Conservation (phyloP, 2,888 invertebrate species). For the Agapostemon virescens region DNA sequence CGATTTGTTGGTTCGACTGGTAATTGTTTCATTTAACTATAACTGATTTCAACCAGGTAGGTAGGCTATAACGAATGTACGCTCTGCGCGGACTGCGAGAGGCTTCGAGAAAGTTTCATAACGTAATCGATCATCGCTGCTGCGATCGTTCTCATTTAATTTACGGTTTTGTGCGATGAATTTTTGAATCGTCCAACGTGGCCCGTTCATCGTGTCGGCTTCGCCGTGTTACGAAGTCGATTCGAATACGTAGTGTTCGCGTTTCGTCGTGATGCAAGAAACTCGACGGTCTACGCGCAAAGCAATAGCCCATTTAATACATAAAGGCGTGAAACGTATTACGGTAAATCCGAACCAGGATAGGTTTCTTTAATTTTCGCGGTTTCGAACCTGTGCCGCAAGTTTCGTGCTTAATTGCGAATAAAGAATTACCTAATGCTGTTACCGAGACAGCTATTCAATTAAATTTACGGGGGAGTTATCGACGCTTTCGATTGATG, state of each 20-base stretch:
- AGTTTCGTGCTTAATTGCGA: constrained; percentile 1
- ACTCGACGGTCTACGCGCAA: background rate
- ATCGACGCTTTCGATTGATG: constrained; percentile 22
- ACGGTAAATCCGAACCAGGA: background rate
- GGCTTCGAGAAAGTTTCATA: too few species aligned
- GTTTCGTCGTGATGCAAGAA: background rate
- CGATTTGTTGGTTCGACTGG: background rate
- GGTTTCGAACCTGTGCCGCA: too few species aligned
- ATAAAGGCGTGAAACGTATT: background rate
- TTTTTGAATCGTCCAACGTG: background rate
- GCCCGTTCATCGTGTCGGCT: background rate
- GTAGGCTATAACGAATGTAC: background rate
- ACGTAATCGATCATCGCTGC: background rate
- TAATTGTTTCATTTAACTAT: background rate
- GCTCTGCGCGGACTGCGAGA: background rate
- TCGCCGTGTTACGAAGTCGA: background rate
- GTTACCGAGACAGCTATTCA: constrained; percentile 18
- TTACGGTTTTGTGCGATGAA: background rate
- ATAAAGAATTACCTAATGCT: constrained; percentile 4
- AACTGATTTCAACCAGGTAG: background rate
- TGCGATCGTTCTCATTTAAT: background rate
- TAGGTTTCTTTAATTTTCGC: background rate
- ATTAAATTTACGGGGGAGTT: constrained; percentile 34
- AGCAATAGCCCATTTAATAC: background rate
- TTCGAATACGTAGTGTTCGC: background rate